Conservation (phyloP, 1,140 invertebrate genomes). For the Neodiprion pinetum region DNA sequence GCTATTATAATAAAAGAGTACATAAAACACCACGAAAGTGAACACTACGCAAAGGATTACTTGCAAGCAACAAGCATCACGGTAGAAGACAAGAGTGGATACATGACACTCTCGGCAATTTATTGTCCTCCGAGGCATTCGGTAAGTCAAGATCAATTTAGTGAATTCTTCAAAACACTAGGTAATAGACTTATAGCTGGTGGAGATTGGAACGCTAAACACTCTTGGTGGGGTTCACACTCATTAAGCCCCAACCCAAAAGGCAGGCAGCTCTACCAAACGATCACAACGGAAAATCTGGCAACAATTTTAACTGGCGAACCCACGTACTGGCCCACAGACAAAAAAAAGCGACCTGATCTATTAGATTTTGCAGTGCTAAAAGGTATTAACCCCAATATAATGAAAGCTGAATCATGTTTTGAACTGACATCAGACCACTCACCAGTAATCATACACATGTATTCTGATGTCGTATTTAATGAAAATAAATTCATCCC, state of each 20-base stretch:
- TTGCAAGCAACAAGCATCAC: constrained; percentile 42
- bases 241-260: constrained; percentile 22
- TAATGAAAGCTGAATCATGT: constrained; percentile 7
- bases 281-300: constrained; percentile 17
- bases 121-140: constrained; percentile 45
- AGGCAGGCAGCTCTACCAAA: constrained; percentile 32
- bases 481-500: not conserved
- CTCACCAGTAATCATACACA: constrained; percentile 13
- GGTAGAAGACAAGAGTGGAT: constrained; percentile 27
- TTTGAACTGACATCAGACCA: constrained; percentile 25
- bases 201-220: constrained; percentile 49
- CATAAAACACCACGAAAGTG: constrained; percentile 1
- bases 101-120: constrained; percentile 40
- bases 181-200: constrained; percentile 47
- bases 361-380: constrained; percentile 32
- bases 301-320: constrained; percentile 27
- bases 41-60: not conserved
- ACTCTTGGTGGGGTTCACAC: constrained; percentile 40
- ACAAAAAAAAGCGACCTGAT: constrained; percentile 29
- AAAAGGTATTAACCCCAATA: constrained; percentile 24
- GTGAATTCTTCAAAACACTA: constrained; percentile 42
- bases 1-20: constrained; percentile 26
- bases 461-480: not conserved
- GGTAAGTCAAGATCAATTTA: constrained; percentile 39
- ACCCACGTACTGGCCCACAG: constrained; percentile 36